Base-by-base conservation (phyloP, 2,888 invertebrate species). In the Cantharis nigra region DNA sequence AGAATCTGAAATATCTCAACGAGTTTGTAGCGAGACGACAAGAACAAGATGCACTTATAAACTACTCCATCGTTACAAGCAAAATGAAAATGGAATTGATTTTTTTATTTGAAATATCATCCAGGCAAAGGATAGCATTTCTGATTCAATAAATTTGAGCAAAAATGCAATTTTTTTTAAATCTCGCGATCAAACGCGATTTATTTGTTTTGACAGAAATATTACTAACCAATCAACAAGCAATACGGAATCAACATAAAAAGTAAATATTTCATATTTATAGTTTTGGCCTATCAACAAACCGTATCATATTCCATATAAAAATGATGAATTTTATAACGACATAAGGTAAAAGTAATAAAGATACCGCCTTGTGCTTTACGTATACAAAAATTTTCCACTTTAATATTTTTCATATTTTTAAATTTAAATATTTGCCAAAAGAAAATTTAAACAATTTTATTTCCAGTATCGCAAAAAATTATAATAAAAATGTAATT, bases 1-100 rank as follows among this genome's bases (percentile, higher is more conserved):
- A 26, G 49, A 33, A 16, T 14, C 26, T 16, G 67, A 73, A 72
- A 72, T 72, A 65, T 72, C 63, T 72, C 23, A 26, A 71, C 26
- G 28, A 65, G 9, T 72, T 33, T 64, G 64, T 30, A 72, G 18
- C 33, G 28, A 72, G 72, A 33, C 63, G 26, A 63, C 62, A 71
- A 13, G 62, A 71, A 71, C 71, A 63, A 71, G 71, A 71, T 71
- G 63, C 63, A 71, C 63, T 71, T 71, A 71, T 71, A 71, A 14
- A 63, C 18, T 71, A 71, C 63, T 63, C 26, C 63, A 23, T 14
- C n/a, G 62, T 71, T 63, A 9, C n/a, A 63, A 71, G 71, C 14
- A 65, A 18, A 65, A 65, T 23, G 18, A 65, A 65, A 65, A 65
- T 65, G 13, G 65, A 65, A 23, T 20, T 65, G 65, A 65, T 65